Conservation (phyloP, 2,113 vertebrate species). For the Brachypteracias leptosomus region DNA sequence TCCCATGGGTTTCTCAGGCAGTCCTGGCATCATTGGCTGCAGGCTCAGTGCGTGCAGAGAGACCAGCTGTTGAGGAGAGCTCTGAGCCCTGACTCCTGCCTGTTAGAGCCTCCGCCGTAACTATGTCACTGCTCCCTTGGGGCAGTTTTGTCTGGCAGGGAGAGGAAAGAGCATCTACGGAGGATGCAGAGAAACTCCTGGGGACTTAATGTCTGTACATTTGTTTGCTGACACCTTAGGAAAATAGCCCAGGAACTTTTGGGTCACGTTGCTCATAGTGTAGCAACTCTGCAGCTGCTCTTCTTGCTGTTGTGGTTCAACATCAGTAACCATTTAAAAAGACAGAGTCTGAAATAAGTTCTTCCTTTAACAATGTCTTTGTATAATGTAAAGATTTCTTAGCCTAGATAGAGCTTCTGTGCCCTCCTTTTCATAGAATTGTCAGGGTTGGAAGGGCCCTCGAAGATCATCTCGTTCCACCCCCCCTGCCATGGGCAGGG, state of each 20-base stretch:
- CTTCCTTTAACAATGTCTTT: neutral
- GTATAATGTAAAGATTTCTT: neutral
- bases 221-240: conserved; percentile 44
- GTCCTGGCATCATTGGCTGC: neutral
- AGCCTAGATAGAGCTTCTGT: neutral
- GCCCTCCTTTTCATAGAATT: too few species aligned
- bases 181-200: neutral
- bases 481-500: too few species aligned
- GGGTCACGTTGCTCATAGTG: neutral
- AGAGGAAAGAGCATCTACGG: neutral
- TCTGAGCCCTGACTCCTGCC: neutral
- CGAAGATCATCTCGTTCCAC: too few species aligned
- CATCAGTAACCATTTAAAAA: neutral
- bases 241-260: conserved; percentile 33
- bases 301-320: neutral
- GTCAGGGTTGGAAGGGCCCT: too few species aligned
- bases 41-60: neutral
- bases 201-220: neutral
- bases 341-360: neutral
- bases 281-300: conserved; percentile 38
- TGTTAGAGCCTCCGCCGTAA: neutral
- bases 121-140: conserved; percentile 54
- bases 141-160: conserved; percentile 23
- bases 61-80: conserved; percentile 37
- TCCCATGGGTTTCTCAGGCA: neutral